Evolutionary conservation across 2,113 vertebrate species (phyloP), one percentile per base, ranked within the genome.

Genomic region (Entelurus aequoreus): DNA sequence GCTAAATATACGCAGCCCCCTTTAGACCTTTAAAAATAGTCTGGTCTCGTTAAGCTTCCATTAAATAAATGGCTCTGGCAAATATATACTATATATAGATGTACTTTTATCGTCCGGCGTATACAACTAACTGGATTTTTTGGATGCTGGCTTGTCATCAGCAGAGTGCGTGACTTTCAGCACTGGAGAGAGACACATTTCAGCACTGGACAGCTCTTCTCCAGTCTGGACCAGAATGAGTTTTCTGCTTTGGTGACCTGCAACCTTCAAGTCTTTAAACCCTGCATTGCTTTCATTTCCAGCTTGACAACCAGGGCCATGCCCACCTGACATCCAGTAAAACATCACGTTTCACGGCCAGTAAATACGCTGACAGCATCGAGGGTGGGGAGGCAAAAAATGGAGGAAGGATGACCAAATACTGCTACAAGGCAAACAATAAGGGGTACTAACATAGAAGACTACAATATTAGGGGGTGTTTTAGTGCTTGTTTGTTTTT

Each of bases 171-270:
- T 67, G 63, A 54, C 60, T 72, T 74, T 74, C 77, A 83, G 76
- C 58, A 80, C 80, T 75, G 78, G 84, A 83, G 35, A 83, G 78
- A 72, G 72, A 77, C 74, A 74, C 74, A 74, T 79, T 86, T 86
- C 84, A 88, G 84, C 61, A 84, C 84, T 46, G 84, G 80, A 88
- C 84, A 88, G 86, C 82, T 63, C 70, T 74, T 54, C 67, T 49
- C 52, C 58, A 69, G 69, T 65, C 35, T 48, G 44, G 21, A 63
- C 49, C 37, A 36, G 54, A 49, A 19, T 21, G 14, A 0, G 59
- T 40, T 37, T 54, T n/a, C 38, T 72, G 54, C 66, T 61, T 51
- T 63, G 60, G 69, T 46, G 51, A 48, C 40, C 60, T 35, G 54
- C 46, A 60, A 49, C 35, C 42, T 4, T 47, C 14, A 28, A 3